These are phyloP conservation scores for Gymnoscelis rufifasciata DNA, from an alignment of 2,888 invertebrate genomes.

Conservation along the genomic window DNA sequence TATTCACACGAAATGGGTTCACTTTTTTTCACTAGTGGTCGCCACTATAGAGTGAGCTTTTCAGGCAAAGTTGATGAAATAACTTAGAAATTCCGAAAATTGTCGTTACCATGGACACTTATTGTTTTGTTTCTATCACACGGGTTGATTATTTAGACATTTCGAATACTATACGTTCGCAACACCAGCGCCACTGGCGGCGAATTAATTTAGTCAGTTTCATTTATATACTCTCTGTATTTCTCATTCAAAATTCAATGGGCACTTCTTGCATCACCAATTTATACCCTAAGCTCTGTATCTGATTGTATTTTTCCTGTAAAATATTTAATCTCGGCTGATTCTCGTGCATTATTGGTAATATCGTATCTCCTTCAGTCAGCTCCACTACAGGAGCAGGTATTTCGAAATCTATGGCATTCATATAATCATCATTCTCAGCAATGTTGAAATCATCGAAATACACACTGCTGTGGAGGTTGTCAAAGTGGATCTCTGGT, in stretches of 20 bases:
- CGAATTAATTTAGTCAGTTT: too few relatives aligned
- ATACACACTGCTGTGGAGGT: slow-evolving; percentile 35
- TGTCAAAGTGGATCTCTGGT: slow-evolving; percentile 57
- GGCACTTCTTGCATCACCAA: slow-evolving; percentile 64
- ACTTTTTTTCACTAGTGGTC: too few relatives aligned
- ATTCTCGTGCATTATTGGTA: not conserved
- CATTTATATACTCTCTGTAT: too few relatives aligned
- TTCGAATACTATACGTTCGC: too few relatives aligned
- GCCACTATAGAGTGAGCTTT: too few relatives aligned
- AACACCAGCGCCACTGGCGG: too few relatives aligned
- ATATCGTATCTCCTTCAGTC: slow-evolving; percentile 39
- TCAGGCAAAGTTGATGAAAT: too few relatives aligned
- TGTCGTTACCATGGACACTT: too few relatives aligned
- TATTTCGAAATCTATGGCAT: slow-evolving; percentile 57
- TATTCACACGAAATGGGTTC: too few relatives aligned
- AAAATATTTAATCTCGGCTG: slow-evolving; percentile 15
- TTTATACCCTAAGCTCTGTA: slow-evolving; percentile 48
- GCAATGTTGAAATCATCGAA: slow-evolving; percentile 42
- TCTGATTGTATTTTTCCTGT: slow-evolving; percentile 21
- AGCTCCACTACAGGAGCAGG: slow-evolving; percentile 59
- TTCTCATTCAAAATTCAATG: slow-evolving; percentile 65
- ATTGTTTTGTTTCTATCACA: too few relatives aligned
- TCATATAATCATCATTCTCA: slow-evolving; percentile 49
- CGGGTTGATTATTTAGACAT: too few relatives aligned
- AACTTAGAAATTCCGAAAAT: too few relatives aligned